Evolutionary conservation across 2,888 invertebrate genomes (phyloP).

Genomic region (Volucella zonaria): DNA sequence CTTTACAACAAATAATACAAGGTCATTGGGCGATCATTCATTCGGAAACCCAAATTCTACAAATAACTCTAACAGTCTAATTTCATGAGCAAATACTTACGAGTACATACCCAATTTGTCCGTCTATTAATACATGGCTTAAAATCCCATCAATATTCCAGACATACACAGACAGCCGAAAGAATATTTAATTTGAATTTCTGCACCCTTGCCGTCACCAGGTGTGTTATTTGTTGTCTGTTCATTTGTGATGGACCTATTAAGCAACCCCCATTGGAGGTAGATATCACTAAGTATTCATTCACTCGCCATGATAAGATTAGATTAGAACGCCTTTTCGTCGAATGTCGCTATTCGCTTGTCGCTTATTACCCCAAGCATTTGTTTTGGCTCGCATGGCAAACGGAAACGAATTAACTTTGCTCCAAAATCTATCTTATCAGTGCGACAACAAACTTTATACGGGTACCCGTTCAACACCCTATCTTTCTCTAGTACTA

Average conservation of each 20-base stretch:
- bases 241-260: not conserved
- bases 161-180: not conserved
- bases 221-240: slow-evolving; percentile 33
- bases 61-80: not conserved
- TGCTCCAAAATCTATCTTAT: slow-evolving; percentile 63
- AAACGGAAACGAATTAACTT: slow-evolving; percentile 68
- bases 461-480: not conserved
- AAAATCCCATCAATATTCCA: slow-evolving; percentile 40
- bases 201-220: slow-evolving; percentile 21
- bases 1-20: slow-evolving; percentile 2
- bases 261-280: slow-evolving; percentile 43
- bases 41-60: not conserved
- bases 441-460: slow-evolving; percentile 30
- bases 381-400: slow-evolving; percentile 36
- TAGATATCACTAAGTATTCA: slow-evolving; percentile 62
- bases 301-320: slow-evolving; percentile 65
- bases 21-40: slow-evolving; percentile 10
- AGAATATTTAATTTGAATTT: slow-evolving; percentile 37
- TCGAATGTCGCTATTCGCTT: slow-evolving; percentile 52
- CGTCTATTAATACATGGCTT: slow-evolving; percentile 23
- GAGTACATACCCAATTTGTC: not conserved
- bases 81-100: slow-evolving; percentile 14
- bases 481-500: not conserved
- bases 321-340: slow-evolving; percentile 57
- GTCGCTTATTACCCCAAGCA: slow-evolving; percentile 39